phyloP scores from a whole-genome alignment of 2,888 invertebrate genomes.

The Pachliopta kotzebuea region DNA sequence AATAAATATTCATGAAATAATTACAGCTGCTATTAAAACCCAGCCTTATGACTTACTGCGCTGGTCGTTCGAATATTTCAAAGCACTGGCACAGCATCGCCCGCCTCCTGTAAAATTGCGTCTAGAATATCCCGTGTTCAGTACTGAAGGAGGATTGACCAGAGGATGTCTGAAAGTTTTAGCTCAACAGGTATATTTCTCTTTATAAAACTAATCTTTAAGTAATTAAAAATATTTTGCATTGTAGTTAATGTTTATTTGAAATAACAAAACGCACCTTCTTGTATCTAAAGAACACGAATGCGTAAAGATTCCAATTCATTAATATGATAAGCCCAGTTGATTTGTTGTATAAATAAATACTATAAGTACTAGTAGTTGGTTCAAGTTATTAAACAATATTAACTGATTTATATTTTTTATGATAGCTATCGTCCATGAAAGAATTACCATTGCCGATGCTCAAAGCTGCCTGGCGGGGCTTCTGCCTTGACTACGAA shows the following conservation, averaged over 20 bases:
- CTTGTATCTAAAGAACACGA: no score
- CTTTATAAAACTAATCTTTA: not conserved
- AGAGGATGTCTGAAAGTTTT: conserved; percentile 89
- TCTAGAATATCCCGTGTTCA: conserved; percentile 86
- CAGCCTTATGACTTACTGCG: conserved; percentile 92
- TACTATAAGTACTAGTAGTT: not conserved
- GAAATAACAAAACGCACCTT: no score
- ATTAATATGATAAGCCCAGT: no score
- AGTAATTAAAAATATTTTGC: no score
- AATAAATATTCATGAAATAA: not conserved
- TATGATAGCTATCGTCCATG: conserved; percentile 51
- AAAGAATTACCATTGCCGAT: conserved; percentile 57
- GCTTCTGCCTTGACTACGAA: conserved; percentile 82
- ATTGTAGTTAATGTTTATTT: no score
- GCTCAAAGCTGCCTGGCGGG: conserved; percentile 79
- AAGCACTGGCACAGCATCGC: conserved; percentile 87
- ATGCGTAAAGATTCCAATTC: no score
- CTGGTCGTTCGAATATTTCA: conserved; percentile 92
- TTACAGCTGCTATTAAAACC: conserved; percentile 90
- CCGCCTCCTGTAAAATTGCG: conserved; percentile 90
- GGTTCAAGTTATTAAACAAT: no score
- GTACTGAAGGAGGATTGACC: conserved; percentile 87
- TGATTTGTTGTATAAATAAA: no score
- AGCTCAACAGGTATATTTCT: conserved; percentile 83
- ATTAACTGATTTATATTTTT: no score